phyloP scores from a whole-genome alignment of 2,888 invertebrate genomes.

The Drosophila sordidapex region DNA sequence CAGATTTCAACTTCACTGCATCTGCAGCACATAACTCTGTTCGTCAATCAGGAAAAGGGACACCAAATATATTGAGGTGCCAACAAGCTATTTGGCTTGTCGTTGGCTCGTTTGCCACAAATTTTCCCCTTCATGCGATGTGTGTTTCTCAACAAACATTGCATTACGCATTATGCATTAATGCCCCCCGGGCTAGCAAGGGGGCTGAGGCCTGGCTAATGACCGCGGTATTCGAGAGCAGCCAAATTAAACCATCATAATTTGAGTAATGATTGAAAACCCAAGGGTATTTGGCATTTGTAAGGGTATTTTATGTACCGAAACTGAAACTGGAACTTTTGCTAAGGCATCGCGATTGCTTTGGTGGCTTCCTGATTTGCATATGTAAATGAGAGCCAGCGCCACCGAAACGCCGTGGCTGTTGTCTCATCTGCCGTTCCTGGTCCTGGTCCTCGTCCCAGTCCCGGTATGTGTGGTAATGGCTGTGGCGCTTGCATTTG shows the following conservation, averaged over 20 bases:
- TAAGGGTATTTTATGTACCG: conserved; percentile 45
- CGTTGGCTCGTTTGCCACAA: neutral
- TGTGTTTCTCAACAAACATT: conserved; percentile 62
- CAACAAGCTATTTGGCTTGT: conserved; percentile 2
- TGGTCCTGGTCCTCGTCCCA: conserved; percentile 4
- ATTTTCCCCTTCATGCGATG: neutral
- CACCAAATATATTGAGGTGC: neutral
- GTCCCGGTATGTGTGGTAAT: conserved; percentile 17
- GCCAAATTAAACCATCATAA: conserved; percentile 77
- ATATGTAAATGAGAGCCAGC: conserved; percentile 70
- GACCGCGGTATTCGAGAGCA: conserved; percentile 66
- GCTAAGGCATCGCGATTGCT: conserved; percentile 17
- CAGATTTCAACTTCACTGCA: neutral
- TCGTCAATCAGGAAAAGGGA: neutral
- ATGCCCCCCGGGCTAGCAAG: conserved; percentile 47
- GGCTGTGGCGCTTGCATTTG: conserved; percentile 24
- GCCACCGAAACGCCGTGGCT: conserved; percentile 18
- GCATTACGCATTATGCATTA: conserved; percentile 71
- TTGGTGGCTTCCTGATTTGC: conserved; percentile 62
- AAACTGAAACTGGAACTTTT: conserved; percentile 5
- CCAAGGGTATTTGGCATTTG: conserved; percentile 70
- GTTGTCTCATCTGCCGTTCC: neutral
- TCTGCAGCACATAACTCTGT: neutral
- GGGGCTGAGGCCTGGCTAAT: conserved; percentile 57
- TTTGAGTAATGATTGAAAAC: conserved; percentile 79